Evolutionary conservation across 2,888 invertebrate species (phyloP).

Genomic region (Salticus scenicus): DNA sequence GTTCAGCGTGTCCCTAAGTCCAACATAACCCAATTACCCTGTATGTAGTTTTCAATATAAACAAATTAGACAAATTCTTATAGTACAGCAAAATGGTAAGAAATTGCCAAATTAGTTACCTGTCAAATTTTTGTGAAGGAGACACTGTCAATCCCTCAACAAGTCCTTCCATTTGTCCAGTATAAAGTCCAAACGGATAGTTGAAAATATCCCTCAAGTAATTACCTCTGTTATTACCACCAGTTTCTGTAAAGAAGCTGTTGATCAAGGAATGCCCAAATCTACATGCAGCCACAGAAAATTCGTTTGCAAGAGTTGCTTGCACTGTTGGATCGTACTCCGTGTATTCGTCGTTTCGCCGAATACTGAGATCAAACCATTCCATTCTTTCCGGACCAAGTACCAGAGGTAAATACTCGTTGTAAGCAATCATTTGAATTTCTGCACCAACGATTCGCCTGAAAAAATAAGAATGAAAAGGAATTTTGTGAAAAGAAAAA

Average conservation of each 20-base stretch:
- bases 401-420: constrained; percentile 83
- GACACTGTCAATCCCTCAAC: constrained; percentile 77
- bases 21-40: too few species aligned
- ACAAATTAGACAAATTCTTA: too few species aligned
- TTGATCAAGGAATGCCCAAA: constrained; percentile 78
- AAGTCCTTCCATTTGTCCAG: constrained; percentile 76
- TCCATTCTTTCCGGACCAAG: constrained; percentile 78
- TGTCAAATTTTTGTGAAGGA: constrained; percentile 77
- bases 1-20: too few species aligned
- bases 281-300: constrained; percentile 86
- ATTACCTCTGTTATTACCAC: constrained; percentile 80
- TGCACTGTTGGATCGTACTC: constrained; percentile 82
- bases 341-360: constrained; percentile 81
- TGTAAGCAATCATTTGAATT: constrained; percentile 22
- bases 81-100: too few species aligned
- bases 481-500: too few species aligned
- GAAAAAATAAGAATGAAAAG: constrained; percentile 5
- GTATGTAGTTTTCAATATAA: too few species aligned
- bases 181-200: constrained; percentile 70
- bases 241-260: constrained; percentile 88
- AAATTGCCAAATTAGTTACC: too few species aligned
- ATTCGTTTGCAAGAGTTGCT: constrained; percentile 87
- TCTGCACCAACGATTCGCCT: constrained; percentile 76
- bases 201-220: constrained; percentile 75
- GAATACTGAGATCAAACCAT: constrained; percentile 60